A percentile compares a stretch with the other conserved stretches of the same genome.
phyloP scores from a whole-genome alignment of 1,140 invertebrate genomes.

The Drosophila arawakana region DNA sequence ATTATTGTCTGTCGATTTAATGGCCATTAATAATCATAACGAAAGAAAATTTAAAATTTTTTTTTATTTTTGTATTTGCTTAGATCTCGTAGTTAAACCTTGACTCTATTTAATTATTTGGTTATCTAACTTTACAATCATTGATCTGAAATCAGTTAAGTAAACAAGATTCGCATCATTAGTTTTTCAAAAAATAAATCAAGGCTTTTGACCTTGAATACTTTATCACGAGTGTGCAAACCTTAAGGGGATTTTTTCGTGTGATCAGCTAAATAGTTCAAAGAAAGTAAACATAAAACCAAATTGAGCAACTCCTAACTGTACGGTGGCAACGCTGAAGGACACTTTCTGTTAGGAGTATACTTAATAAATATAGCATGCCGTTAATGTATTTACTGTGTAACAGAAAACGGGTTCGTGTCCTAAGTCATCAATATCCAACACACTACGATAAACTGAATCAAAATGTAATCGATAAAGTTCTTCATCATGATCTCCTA shows the following conservation, averaged over 20 bases:
- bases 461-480: too few species aligned
- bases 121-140: slow-evolving; percentile 6
- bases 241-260: neutral
- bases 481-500: too few species aligned
- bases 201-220: slow-evolving; percentile 4
- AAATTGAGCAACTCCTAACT: too few species aligned
- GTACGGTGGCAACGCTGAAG: too few species aligned
- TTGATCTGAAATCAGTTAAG: slow-evolving; percentile 11
- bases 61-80: slow-evolving; percentile 2
- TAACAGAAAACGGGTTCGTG: neutral
- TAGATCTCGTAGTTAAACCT: neutral
- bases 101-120: slow-evolving; percentile 5
- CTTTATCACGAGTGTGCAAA: neutral
- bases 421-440: slow-evolving; percentile 18
- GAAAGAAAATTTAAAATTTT: neutral
- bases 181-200: slow-evolving; percentile 1
- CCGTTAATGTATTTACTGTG: neutral
- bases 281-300: too few species aligned
- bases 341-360: too few species aligned
- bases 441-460: neutral
- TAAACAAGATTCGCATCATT: slow-evolving; percentile 12
- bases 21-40: slow-evolving; percentile 11
- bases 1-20: slow-evolving; percentile 3
- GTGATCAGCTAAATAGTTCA: too few species aligned
- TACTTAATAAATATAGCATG: too few species aligned